Evolutionary conservation across 1,140 invertebrate species (phyloP).

Genomic region (Drosophila ambigua): DNA sequence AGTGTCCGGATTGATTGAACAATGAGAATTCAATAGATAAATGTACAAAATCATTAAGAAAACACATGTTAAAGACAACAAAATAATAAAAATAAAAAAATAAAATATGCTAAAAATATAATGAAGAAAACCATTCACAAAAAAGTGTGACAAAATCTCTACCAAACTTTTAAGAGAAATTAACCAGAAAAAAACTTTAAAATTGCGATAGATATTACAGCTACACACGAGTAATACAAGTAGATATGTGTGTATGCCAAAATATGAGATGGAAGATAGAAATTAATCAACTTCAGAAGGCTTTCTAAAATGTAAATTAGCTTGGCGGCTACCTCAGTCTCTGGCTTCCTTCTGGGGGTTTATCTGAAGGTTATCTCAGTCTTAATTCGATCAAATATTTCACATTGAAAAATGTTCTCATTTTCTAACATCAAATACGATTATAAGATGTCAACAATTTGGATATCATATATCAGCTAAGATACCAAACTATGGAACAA

Average conservation of each 20-base stretch:
- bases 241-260: constrained; percentile 25
- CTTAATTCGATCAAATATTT: constrained; percentile 40
- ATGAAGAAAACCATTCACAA: constrained; percentile 23
- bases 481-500: constrained; percentile 19
- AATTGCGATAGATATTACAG: constrained; percentile 45
- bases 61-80: constrained; percentile 43
- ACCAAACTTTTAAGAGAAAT: constrained; percentile 23
- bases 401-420: constrained; percentile 18
- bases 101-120: not conserved
- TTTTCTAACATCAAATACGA: constrained; percentile 18
- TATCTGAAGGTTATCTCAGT: constrained; percentile 23
- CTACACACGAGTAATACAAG: constrained; percentile 27
- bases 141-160: constrained; percentile 24
- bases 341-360: constrained; percentile 17
- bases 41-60: constrained; percentile 70
- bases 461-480: constrained; percentile 2
- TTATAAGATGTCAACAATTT: not conserved
- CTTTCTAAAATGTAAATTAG: constrained; percentile 42
- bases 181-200: constrained; percentile 30
- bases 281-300: constrained; percentile 29
- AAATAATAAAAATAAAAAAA: constrained; percentile 25
- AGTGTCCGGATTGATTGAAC: constrained; percentile 53
- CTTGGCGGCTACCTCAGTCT: constrained; percentile 5
- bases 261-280: constrained; percentile 16
- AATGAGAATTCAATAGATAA: constrained; percentile 48